These are phyloP conservation scores for Conistra vaccinii DNA, from an alignment of 2,888 invertebrate species.

Conservation along the genomic window DNA sequence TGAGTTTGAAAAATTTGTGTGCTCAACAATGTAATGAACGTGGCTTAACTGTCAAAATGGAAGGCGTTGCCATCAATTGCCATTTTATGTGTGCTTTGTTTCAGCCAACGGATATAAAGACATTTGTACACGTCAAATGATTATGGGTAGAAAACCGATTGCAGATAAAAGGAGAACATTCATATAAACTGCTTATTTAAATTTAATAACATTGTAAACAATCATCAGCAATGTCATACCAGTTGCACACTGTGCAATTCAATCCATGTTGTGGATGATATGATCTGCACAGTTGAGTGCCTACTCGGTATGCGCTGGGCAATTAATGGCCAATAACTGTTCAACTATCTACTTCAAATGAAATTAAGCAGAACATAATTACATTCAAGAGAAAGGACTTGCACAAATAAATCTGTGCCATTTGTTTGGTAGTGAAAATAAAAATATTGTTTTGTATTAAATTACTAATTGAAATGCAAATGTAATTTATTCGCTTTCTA, in stretches of 20 bases:
- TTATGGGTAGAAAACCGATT: neutral
- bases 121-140: neutral
- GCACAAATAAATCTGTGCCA: neutral
- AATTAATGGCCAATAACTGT: slow-evolving; percentile 55
- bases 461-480: slow-evolving; percentile 45
- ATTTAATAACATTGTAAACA: slow-evolving; percentile 31
- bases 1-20: neutral
- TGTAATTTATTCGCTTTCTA: slow-evolving; percentile 53
- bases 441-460: slow-evolving; percentile 32
- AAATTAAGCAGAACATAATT: slow-evolving; percentile 30
- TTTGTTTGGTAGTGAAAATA: slow-evolving; percentile 12
- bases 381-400: slow-evolving; percentile 39
- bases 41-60: neutral
- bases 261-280: slow-evolving; percentile 64
- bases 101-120: neutral
- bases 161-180: neutral
- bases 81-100: neutral
- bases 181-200: neutral
- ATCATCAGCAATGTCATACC: slow-evolving; percentile 48
- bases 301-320: slow-evolving; percentile 63
- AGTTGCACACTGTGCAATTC: slow-evolving; percentile 63
- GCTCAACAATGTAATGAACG: too few relatives aligned
- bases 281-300: slow-evolving; percentile 69
- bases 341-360: slow-evolving; percentile 38
- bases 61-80: neutral